phyloP scores from a whole-genome alignment of 2,113 vertebrate species.

The Mormyrus iriodes region DNA sequence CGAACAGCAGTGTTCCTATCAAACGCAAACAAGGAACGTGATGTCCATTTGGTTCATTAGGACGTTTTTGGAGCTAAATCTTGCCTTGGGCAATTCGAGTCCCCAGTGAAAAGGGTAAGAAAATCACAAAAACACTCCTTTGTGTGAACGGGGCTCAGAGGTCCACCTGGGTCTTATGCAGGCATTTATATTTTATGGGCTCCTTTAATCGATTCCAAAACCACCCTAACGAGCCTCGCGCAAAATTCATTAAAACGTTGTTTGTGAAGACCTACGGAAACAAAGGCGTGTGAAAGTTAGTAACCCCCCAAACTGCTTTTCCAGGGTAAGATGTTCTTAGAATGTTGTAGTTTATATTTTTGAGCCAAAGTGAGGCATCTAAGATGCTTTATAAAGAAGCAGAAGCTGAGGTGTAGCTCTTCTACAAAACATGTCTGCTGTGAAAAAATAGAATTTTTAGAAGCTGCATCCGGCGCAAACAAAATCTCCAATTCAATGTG shows the following conservation, averaged over 20 bases:
- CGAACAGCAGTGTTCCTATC: neutral
- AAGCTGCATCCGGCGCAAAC: neutral
- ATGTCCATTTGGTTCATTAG: neutral
- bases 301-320: neutral
- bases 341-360: neutral
- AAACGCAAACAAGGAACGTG: neutral
- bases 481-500: neutral
- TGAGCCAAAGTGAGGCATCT: neutral
- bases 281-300: neutral
- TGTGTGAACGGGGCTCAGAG: neutral
- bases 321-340: neutral
- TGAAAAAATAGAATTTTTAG: neutral
- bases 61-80: neutral
- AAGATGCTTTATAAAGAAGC: neutral
- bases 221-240: neutral
- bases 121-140: neutral
- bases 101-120: neutral
- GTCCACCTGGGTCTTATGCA: neutral
- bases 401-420: neutral
- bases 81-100: slow-evolving; percentile 2
- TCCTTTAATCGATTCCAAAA: neutral
- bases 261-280: neutral
- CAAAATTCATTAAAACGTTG: neutral
- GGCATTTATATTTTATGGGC: neutral
- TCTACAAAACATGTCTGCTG: neutral